Evolutionary conservation across 2,797 vertebrate genomes (phyloP), one percentile per base, ranked within the genome.

Genomic region (Sebastes kiyomatsui): DNA sequence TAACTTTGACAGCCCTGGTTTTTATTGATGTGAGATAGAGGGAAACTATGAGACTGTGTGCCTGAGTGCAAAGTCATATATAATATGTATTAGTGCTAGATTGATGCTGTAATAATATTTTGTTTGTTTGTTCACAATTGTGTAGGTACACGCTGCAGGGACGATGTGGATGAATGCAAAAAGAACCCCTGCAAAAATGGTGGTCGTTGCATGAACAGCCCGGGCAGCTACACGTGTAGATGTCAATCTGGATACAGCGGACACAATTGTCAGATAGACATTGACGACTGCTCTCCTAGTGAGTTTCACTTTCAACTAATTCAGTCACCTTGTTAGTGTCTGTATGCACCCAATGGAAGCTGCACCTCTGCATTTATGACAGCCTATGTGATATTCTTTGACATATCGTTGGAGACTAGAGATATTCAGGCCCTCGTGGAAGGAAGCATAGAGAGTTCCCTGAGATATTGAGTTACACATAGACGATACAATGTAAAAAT

Each of bases 241-340:
- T 97, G 96, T 81, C 90, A 82, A n/a, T 66, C 81, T 20, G 96
- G 96, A 28, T 97, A 95, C 93, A 96, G 90, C 6, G 96, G 96
- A 65, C 85, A 88, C 83, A 96, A 95, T 94, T 97, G 96, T 80
- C 95, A 96, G 85, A 96, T 90, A 13, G 95, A 97, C 80, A 92
- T 96, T 2, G 95, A 97, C 7, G 96, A 97, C 92, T 97, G 96
- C 75, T 93, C 91, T 10, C 95, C 96, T 20, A 95, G 96, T 97
- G 78, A 94, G 96, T 94, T 78, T 70, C 28, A 23, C 70, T 66
- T 49, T 74, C 4, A 64, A 7, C 27, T 38, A 6, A 25, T 56
- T 66, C 33, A 61, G 4, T 77, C 6, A 54, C 35, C 6, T 67
- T 13, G 23, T 62, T 7, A 8, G 9, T 52, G 3, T 38, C 62